These are phyloP conservation scores for Anabacerthia variegaticeps DNA, from an alignment of 2,797 vertebrate species.

Conservation along the genomic window DNA sequence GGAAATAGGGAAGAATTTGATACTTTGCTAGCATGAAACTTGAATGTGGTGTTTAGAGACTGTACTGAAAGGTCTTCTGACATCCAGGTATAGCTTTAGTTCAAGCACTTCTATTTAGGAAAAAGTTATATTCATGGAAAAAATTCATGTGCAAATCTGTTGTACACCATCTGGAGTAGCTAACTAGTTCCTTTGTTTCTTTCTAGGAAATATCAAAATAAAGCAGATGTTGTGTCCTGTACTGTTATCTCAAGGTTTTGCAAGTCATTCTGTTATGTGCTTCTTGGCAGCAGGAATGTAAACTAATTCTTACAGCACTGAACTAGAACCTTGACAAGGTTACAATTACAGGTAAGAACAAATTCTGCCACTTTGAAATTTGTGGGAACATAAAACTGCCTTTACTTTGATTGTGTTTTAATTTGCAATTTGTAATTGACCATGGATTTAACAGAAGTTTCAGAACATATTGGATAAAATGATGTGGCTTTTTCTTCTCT, in stretches of 20 bases:
- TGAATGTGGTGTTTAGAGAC: neutral
- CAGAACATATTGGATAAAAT: neutral
- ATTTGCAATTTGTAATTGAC: neutral
- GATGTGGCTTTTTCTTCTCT: neutral
- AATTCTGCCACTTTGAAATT: neutral
- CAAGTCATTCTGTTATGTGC: constrained; percentile 47
- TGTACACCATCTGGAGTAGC: neutral
- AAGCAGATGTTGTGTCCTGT: constrained; percentile 66
- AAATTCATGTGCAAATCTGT: neutral
- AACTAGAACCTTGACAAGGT: constrained; percentile 49
- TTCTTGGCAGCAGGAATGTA: constrained; percentile 70
- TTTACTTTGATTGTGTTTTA: neutral
- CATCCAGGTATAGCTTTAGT: neutral
- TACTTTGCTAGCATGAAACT: neutral
- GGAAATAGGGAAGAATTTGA: neutral
- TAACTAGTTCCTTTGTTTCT: constrained; percentile 48
- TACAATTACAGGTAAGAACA: constrained; percentile 59
- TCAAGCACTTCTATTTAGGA: neutral
- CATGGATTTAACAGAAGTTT: neutral
- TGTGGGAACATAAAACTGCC: neutral
- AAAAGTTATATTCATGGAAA: neutral
- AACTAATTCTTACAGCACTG: constrained; percentile 54
- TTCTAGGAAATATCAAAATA: constrained; percentile 66
- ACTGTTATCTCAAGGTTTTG: constrained; percentile 62
- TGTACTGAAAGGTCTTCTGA: neutral